Evolutionary conservation across 1,140 invertebrate species (phyloP).

Genomic region (Ylistrum balloti): DNA sequence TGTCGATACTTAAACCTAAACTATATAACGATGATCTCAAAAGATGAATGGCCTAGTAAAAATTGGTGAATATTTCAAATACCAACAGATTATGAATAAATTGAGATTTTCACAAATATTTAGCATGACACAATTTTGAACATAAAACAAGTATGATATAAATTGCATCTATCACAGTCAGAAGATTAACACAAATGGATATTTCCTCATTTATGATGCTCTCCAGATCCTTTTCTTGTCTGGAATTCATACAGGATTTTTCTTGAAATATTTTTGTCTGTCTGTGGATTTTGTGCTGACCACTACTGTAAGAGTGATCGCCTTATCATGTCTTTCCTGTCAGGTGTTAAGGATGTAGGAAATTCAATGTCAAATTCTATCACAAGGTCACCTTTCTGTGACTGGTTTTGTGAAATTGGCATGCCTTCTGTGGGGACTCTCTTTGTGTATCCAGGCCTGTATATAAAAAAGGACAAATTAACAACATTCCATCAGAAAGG

Average conservation of each 20-base stretch:
- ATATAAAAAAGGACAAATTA: constrained; percentile 56
- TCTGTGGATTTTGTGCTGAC: not conserved
- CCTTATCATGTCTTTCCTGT: constrained; percentile 80
- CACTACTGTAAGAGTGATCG: constrained; percentile 74
- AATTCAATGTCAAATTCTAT: constrained; percentile 83
- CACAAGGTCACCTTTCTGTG: constrained; percentile 81
- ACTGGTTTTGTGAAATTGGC: constrained; percentile 80
- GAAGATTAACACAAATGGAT: not conserved
- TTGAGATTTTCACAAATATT: not conserved
- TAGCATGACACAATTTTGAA: not conserved
- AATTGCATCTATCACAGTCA: constrained; percentile 24
- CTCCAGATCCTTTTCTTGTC: not conserved
- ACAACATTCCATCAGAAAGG: not conserved
- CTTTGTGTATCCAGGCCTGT: constrained; percentile 81
- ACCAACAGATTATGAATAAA: not conserved
- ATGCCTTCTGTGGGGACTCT: constrained; percentile 82
- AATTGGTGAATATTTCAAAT: not conserved
- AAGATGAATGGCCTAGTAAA: not conserved
- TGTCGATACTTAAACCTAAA: not conserved
- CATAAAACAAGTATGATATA: not conserved
- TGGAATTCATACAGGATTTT: not conserved
- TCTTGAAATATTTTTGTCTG: constrained; percentile 4
- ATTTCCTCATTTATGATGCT: not conserved
- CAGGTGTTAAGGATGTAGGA: constrained; percentile 78
- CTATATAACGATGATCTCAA: not conserved